Percentiles rank a stretch among this genome's conserved stretches.
Evolutionary conservation across 2,113 vertebrate species (phyloP).

Genomic region (Rhea pennata): DNA sequence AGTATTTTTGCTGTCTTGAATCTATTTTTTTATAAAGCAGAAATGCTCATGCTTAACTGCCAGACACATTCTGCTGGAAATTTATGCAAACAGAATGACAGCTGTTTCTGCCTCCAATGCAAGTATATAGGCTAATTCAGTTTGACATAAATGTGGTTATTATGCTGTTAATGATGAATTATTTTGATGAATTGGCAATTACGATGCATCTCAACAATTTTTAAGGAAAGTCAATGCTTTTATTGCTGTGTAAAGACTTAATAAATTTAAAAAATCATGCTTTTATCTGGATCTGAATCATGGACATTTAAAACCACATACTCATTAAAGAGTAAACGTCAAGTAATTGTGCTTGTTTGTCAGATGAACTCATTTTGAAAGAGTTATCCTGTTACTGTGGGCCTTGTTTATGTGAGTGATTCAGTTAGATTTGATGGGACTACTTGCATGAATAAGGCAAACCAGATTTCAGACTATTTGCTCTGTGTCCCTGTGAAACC

Average conservation of each 20-base stretch:
- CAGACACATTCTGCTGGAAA: conserved; percentile 41
- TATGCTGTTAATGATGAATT: conserved; percentile 42
- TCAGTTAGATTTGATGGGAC: background rate
- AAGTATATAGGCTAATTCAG: conserved; percentile 45
- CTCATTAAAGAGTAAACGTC: conserved; percentile 8
- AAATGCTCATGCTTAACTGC: conserved; percentile 1
- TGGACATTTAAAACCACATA: conserved; percentile 4
- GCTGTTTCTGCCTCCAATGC: conserved; percentile 53
- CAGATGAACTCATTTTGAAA: conserved; percentile 18
- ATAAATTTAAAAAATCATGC: background rate
- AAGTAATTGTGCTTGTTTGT: conserved; percentile 53
- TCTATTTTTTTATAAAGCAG: conserved; percentile 30
- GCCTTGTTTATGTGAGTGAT: background rate
- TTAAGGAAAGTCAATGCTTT: background rate
- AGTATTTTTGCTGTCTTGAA: background rate
- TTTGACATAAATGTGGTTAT: conserved; percentile 50
- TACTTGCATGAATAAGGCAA: background rate
- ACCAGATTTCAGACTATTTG: background rate
- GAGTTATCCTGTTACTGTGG: background rate
- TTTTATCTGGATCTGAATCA: conserved; percentile 21
- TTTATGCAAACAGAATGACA: conserved; percentile 47
- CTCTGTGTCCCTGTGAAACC: background rate
- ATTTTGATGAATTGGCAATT: conserved; percentile 59
- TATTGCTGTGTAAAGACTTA: background rate
- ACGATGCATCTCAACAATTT: conserved; percentile 23